Percentiles rank a stretch among this genome's conserved stretches.
Evolutionary conservation across 2,888 invertebrate species (phyloP).

Genomic region (Elmis aenea): DNA sequence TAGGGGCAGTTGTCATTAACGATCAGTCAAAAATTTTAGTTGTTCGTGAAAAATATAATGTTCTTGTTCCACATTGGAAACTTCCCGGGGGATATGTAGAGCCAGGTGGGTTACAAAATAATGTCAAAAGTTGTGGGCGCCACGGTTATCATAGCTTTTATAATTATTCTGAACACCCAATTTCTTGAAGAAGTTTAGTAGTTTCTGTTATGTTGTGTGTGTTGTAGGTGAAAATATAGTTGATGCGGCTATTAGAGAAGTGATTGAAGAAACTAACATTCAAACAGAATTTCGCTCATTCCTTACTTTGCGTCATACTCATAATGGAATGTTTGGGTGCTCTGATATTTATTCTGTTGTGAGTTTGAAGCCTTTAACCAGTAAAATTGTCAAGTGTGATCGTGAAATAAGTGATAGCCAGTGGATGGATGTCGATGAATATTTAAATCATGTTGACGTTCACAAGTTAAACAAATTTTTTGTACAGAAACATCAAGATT

Average conservation of each 20-base stretch:
- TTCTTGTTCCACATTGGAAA: slow-evolving; percentile 67
- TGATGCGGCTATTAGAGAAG: slow-evolving; percentile 79
- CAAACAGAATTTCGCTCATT: slow-evolving; percentile 69
- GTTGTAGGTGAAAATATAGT: slow-evolving; percentile 73
- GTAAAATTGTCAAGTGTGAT: slow-evolving; percentile 62
- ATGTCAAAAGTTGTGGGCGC: too few relatives aligned
- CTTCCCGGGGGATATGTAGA: slow-evolving; percentile 90
- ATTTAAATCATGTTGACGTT: slow-evolving; percentile 64
- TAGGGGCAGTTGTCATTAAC: slow-evolving; percentile 82
- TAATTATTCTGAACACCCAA: too few relatives aligned
- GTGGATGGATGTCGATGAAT: slow-evolving; percentile 81
- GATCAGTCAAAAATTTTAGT: slow-evolving; percentile 71
- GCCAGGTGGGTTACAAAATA: slow-evolving; percentile 55
- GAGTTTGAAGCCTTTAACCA: slow-evolving; percentile 60
- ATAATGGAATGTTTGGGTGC: slow-evolving; percentile 70
- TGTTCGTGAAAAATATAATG: slow-evolving; percentile 67
- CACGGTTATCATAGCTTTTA: too few relatives aligned
- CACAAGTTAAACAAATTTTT: slow-evolving; percentile 67
- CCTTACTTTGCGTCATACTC: slow-evolving; percentile 72
- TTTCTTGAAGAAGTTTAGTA: too few relatives aligned
- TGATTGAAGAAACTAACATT: slow-evolving; percentile 86
- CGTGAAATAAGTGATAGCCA: slow-evolving; percentile 71
- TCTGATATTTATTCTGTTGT: slow-evolving; percentile 85
- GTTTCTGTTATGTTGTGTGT: too few relatives aligned
- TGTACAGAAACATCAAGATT: slow-evolving; percentile 61